A percentile compares a stretch with the other conserved stretches of the same genome.
phyloP scores from a whole-genome alignment of 2,888 invertebrate genomes.

The Drosophila siamana region DNA sequence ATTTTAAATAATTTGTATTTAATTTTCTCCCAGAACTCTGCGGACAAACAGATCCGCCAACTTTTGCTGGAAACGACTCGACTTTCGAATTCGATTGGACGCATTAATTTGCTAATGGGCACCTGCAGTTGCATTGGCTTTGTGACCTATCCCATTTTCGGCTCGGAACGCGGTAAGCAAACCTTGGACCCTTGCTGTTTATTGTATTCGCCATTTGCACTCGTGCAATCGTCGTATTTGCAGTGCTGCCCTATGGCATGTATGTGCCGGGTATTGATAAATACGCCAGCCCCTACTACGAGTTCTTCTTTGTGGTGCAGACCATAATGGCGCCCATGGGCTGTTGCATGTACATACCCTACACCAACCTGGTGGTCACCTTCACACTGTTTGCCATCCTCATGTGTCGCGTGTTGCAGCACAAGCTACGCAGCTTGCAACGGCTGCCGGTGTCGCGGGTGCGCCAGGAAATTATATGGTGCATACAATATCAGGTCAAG shows the following conservation, averaged over 20 bases:
- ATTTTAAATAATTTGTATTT: no score
- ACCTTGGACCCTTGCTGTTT: not conserved
- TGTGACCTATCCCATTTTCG: conserved; percentile 74
- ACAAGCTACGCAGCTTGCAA: conserved; percentile 66
- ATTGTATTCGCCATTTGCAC: not conserved
- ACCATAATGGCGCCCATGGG: conserved; percentile 78
- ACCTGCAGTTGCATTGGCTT: conserved; percentile 71
- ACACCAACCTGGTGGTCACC: conserved; percentile 73
- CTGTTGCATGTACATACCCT: conserved; percentile 82
- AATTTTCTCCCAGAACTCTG: conserved; percentile 37
- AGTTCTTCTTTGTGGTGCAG: conserved; percentile 73
- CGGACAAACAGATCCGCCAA: conserved; percentile 44
- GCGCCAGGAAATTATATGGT: conserved; percentile 66
- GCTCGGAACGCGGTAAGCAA: conserved; percentile 64
- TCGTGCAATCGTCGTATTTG: conserved; percentile 3
- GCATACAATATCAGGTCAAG: conserved; percentile 78
- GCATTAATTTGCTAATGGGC: conserved; percentile 76
- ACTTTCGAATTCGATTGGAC: conserved; percentile 62
- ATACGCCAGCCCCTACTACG: conserved; percentile 69
- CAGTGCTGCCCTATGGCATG: conserved; percentile 80
- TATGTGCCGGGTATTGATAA: conserved; percentile 73
- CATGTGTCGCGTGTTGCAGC: conserved; percentile 73
- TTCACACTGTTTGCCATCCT: conserved; percentile 77
- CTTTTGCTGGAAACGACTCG: conserved; percentile 61
- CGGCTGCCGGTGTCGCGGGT: conserved; percentile 35